These are phyloP conservation scores for Tiliacea citrago DNA, from an alignment of 2,888 invertebrate species.

Conservation along the genomic window DNA sequence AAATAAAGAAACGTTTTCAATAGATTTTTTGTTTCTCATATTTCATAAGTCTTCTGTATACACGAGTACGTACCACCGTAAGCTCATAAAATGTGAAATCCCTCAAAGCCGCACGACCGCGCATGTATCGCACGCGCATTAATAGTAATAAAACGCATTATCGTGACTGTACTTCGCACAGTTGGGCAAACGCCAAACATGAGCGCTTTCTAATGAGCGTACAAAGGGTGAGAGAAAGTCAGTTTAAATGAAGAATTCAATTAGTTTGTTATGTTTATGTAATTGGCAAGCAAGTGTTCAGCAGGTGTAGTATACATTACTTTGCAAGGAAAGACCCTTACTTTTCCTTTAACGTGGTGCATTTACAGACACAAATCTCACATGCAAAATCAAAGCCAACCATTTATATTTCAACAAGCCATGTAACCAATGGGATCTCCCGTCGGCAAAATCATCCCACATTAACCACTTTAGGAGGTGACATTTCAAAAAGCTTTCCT, in stretches of 20 bases:
- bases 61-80: slow-evolving; percentile 24
- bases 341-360: not conserved
- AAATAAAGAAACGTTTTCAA: not conserved
- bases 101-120: slow-evolving; percentile 50
- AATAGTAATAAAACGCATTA: slow-evolving; percentile 62
- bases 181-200: slow-evolving; percentile 44
- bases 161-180: slow-evolving; percentile 55
- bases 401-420: too few species aligned
- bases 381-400: too few species aligned
- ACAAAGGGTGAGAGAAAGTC: slow-evolving; percentile 61
- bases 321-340: not conserved
- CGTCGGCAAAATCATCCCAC: too few species aligned
- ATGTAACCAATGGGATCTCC: too few species aligned
- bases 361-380: not conserved
- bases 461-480: too few species aligned
- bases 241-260: slow-evolving; percentile 30
- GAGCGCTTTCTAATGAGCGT: slow-evolving; percentile 63
- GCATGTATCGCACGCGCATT: slow-evolving; percentile 54
- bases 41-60: not conserved
- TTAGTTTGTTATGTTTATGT: slow-evolving; percentile 33
- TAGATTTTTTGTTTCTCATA: not conserved
- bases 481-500: too few species aligned
- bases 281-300: not conserved
- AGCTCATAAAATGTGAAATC: slow-evolving; percentile 45
- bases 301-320: slow-evolving; percentile 18